Evolutionary conservation across 2,797 vertebrate genomes (phyloP), one percentile per base, ranked within the genome.

Genomic region (Dendrocincla fuliginosa): DNA sequence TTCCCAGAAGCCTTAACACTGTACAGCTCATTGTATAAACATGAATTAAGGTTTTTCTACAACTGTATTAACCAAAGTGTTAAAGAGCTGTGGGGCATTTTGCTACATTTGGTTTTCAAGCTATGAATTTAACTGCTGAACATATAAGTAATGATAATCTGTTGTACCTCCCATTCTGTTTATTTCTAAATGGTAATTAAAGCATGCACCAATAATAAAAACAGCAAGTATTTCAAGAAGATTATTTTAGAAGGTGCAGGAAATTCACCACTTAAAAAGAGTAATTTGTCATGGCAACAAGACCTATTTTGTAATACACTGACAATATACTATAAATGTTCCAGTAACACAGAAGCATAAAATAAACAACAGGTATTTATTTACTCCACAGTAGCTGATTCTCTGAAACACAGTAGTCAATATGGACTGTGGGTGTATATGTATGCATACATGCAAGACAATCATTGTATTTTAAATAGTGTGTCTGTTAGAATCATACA

Each of bases 171-270:
- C 77, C 96, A 81, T 96, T 96, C 70, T 14, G 67, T 96, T 92
- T 85, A 96, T 96, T 97, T 97, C 71, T 63, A 93, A 96, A 93
- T 20, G 87, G 69, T 84, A 94, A 97, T 97, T 97, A 97, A 94
- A 95, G 94, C 87, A 96, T 95, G 74, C 67, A 22, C 95, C 89
- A 91, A 95, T 95, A 95, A 97, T 96, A 95, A 91, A 96, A 93
- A 25, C 77, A 95, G 89, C 75, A 96, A 91, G 92, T 91, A 91
- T 95, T 96, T 94, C 77, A 69, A 80, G 68, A 94, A 93, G 91
- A 96, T 39, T 85, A 83, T 95, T 95, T 87, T 42, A 94, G 91
- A 67, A 93, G 83, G 92, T 86, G 76, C 13, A 87, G 44, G 44
- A 95, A 91, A 96, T 85, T 91, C 82, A 90, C 76, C 18, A 57